phyloP scores from a whole-genome alignment of 2,888 invertebrate genomes.

The Pediacus dermestoides region DNA sequence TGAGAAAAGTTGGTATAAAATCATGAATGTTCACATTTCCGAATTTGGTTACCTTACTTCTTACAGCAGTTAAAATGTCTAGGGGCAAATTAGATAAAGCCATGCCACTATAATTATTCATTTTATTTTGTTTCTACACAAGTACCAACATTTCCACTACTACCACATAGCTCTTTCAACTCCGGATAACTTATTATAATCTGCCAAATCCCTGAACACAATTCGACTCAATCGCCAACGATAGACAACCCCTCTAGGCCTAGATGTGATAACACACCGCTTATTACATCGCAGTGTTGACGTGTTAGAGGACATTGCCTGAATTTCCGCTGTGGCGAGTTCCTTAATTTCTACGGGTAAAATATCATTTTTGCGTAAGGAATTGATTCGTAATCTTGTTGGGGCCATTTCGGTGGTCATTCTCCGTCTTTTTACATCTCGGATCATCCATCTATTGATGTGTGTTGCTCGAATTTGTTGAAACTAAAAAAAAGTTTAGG shows the following conservation, averaged over 20 bases:
- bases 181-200: constrained; percentile 89
- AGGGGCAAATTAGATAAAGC: no score
- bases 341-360: constrained; percentile 79
- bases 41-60: no score
- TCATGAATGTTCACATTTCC: no score
- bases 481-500: no score
- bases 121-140: no score
- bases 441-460: constrained; percentile 79
- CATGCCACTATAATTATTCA: no score
- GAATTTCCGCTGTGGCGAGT: constrained; percentile 70
- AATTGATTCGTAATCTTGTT: constrained; percentile 75
- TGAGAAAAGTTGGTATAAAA: no score
- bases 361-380: constrained; percentile 79
- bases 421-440: constrained; percentile 80
- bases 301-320: constrained; percentile 72
- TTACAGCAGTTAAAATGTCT: no score
- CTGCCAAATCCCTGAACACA: constrained; percentile 85
- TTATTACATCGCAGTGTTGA: constrained; percentile 61
- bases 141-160: no score
- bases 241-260: constrained; percentile 73
- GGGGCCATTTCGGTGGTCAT: constrained; percentile 70
- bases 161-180: constrained; percentile 95
- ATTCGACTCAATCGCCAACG: constrained; percentile 88
- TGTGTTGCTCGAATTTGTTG: constrained; percentile 74
- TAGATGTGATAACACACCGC: constrained; percentile 87